These are phyloP conservation scores for Cyclophora albipunctata DNA, from an alignment of 2,888 invertebrate genomes.

Conservation along the genomic window DNA sequence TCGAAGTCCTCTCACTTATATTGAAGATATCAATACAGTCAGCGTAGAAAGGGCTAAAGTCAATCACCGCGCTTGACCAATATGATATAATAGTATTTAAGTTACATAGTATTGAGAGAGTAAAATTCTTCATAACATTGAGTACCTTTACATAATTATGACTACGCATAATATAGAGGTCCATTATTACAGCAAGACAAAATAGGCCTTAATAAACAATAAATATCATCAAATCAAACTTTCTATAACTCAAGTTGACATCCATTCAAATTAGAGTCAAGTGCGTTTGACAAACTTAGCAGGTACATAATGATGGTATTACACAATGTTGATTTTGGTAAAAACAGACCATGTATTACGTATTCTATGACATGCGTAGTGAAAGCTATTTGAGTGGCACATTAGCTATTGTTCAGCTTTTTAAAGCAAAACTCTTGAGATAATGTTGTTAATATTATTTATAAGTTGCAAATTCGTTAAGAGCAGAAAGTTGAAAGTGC, in stretches of 20 bases:
- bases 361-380: constrained; percentile 30
- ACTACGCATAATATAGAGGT: no score
- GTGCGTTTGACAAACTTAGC: constrained; percentile 3
- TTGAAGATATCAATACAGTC: no score
- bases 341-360: constrained; percentile 30
- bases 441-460: background rate
- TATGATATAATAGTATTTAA: no score
- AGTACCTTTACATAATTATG: no score
- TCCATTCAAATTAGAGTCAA: constrained; percentile 12
- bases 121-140: no score
- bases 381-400: constrained; percentile 32
- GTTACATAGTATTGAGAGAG: no score
- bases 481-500: no score
- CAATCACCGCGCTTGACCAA: no score
- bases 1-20: no score
- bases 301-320: constrained; percentile 17
- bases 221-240: constrained; percentile 4
- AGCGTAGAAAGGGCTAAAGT: no score
- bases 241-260: constrained; percentile 13
- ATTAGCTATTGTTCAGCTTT: constrained; percentile 30
- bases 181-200: constrained; percentile 3
- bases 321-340: constrained; percentile 33
- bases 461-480: no score
- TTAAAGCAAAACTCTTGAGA: constrained; percentile 7
- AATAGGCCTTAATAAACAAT: constrained; percentile 7